A percentile compares a stretch with the other conserved stretches of the same genome.
Evolutionary conservation across 2,113 vertebrate genomes (phyloP).

Genomic region (Potamarius usumacintae): DNA sequence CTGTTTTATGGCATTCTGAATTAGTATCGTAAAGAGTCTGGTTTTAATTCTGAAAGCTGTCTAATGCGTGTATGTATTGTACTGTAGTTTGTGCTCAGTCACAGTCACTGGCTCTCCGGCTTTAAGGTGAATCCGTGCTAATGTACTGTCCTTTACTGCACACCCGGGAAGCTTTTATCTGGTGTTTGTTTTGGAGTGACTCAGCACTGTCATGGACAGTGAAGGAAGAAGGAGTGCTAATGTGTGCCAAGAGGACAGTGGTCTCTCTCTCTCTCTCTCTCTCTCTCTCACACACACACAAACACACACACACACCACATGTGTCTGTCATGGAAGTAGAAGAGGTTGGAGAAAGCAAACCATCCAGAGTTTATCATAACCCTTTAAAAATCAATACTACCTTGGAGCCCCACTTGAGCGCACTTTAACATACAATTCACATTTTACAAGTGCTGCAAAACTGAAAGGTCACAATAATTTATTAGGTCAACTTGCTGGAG

Average conservation of each 20-base stretch:
- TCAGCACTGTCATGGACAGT: conserved; percentile 6
- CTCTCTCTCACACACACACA: neutral
- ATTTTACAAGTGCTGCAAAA: neutral
- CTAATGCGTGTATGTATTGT: neutral
- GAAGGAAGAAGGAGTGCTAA: conserved; percentile 4
- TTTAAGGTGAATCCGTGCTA: neutral
- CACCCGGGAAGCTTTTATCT: conserved; percentile 1
- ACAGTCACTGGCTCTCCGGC: neutral
- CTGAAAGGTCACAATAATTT: neutral
- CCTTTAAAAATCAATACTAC: neutral
- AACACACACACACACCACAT: neutral
- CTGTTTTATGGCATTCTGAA: neutral
- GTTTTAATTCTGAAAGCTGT: conserved; percentile 14
- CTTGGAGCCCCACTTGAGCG: neutral
- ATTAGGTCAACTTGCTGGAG: neutral
- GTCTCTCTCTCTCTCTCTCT: neutral
- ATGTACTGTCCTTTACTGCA: neutral
- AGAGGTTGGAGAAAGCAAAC: neutral
- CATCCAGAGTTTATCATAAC: neutral
- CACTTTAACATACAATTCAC: neutral
- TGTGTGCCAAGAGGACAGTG: conserved; percentile 4
- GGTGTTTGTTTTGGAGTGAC: conserved; percentile 2
- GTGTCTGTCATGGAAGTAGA: neutral
- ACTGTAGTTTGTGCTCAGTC: neutral
- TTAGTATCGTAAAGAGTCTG: neutral